These are phyloP conservation scores for Hydropsyche betteni DNA, from an alignment of 2,888 invertebrate genomes.

Conservation along the genomic window DNA sequence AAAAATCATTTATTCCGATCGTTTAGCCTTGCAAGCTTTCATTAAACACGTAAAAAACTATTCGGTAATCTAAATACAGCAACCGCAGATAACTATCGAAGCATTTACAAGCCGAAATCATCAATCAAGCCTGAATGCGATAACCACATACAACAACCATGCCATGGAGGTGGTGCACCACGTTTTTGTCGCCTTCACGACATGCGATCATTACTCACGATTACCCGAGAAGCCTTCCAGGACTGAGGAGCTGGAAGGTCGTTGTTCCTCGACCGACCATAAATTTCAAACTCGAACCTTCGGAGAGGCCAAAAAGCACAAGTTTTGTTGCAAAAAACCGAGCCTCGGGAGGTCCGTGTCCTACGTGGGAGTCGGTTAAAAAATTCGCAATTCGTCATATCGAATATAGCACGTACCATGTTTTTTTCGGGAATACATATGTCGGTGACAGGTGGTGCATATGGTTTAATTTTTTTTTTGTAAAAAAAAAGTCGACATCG, in stretches of 20 bases:
- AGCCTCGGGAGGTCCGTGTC: neutral
- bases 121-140: conserved; percentile 21
- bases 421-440: neutral
- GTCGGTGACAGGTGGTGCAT: neutral
- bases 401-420: neutral
- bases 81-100: conserved; percentile 14
- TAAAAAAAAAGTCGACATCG: too few relatives aligned
- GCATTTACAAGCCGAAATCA: conserved; percentile 20
- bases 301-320: too few relatives aligned
- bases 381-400: neutral
- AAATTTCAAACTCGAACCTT: too few relatives aligned
- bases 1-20: too few relatives aligned
- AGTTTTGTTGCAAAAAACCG: too few relatives aligned
- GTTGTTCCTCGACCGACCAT: too few relatives aligned
- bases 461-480: too few relatives aligned
- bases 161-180: neutral
- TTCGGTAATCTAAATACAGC: neutral
- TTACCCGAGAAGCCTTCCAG: conserved; percentile 4
- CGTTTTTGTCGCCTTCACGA: conserved; percentile 19
- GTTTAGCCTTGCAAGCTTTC: too few relatives aligned
- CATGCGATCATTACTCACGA: conserved; percentile 19
- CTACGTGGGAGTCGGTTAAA: conserved; percentile 6
- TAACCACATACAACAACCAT: neutral
- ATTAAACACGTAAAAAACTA: too few relatives aligned
- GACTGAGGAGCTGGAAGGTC: too few relatives aligned